Percentiles rank a stretch among this genome's conserved stretches.
phyloP scores from a whole-genome alignment of 2,888 invertebrate species.

The Entomobrya proxima region DNA sequence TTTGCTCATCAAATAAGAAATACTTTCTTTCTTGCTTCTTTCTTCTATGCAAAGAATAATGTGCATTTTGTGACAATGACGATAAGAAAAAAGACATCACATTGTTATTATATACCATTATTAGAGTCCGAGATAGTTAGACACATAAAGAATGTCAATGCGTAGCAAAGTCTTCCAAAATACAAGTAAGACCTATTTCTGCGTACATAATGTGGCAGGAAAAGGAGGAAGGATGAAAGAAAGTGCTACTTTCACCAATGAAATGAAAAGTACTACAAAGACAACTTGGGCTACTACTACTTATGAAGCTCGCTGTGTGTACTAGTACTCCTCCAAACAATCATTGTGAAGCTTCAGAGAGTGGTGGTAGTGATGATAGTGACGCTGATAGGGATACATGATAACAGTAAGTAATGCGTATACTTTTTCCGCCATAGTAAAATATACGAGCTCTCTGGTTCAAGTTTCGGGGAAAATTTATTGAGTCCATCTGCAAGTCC shows the following conservation, averaged over 20 bases:
- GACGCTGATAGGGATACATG: slow-evolving; percentile 38
- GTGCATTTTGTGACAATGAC: slow-evolving; percentile 9
- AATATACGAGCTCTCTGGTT: slow-evolving; percentile 7
- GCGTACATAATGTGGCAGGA: neutral
- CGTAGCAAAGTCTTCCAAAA: no score
- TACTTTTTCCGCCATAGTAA: slow-evolving; percentile 24
- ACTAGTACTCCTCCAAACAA: neutral
- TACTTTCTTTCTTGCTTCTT: neutral
- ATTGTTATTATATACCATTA: slow-evolving; percentile 24
- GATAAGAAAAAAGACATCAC: neutral
- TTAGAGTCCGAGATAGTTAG: neutral
- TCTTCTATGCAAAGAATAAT: neutral
- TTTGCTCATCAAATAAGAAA: slow-evolving; percentile 16
- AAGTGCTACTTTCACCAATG: slow-evolving; percentile 38
- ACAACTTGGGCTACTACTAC: neutral
- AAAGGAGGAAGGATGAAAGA: neutral
- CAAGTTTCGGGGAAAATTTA: slow-evolving; percentile 53
- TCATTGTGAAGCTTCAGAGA: no score
- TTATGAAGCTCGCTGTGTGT: no score
- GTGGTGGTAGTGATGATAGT: slow-evolving; percentile 35
- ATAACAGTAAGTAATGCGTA: slow-evolving; percentile 6
- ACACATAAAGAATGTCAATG: neutral
- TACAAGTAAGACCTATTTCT: neutral
- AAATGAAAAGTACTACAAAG: slow-evolving; percentile 14
- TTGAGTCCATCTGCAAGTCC: slow-evolving; percentile 56